phyloP scores from a whole-genome alignment of 2,888 invertebrate species.

The Hermodice carunculata region DNA sequence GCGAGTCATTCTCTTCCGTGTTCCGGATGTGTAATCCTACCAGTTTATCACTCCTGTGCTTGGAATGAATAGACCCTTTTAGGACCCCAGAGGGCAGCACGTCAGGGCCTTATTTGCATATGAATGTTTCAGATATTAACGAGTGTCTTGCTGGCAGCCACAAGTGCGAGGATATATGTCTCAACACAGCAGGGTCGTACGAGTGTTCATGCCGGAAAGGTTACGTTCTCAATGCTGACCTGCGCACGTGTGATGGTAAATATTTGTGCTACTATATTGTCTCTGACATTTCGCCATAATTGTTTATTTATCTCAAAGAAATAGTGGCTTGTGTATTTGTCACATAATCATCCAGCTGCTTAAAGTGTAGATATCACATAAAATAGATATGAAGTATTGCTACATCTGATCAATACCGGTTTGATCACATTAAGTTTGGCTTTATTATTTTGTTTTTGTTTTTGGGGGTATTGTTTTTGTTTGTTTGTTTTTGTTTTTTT shows the following conservation, averaged over 20 bases:
- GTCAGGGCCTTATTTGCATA: background rate
- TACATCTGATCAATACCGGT: too few relatives aligned
- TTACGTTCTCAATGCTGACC: constrained; percentile 59
- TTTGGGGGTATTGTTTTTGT: too few relatives aligned
- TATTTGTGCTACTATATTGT: background rate
- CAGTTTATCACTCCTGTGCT: background rate
- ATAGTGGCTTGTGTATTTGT: too few relatives aligned
- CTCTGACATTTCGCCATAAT: too few relatives aligned
- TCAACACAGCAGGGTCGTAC: constrained; percentile 80
- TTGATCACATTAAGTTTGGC: too few relatives aligned
- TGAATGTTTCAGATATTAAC: constrained; percentile 76
- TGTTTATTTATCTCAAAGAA: too few relatives aligned
- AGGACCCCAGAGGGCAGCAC: background rate
- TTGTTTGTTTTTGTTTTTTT: too few relatives aligned
- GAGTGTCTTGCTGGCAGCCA: constrained; percentile 78
- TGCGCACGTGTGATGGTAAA: constrained; percentile 47
- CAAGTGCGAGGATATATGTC: constrained; percentile 79
- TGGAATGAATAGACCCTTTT: background rate
- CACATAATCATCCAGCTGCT: too few relatives aligned
- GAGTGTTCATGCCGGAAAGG: constrained; percentile 73
- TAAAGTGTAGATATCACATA: too few relatives aligned
- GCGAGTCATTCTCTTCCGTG: too few relatives aligned
- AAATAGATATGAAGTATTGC: too few relatives aligned
- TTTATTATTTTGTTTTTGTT: too few relatives aligned
- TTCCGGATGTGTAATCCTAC: background rate